These are phyloP conservation scores for Drosophila testacea DNA, from an alignment of 2,888 invertebrate species.

Conservation along the genomic window DNA sequence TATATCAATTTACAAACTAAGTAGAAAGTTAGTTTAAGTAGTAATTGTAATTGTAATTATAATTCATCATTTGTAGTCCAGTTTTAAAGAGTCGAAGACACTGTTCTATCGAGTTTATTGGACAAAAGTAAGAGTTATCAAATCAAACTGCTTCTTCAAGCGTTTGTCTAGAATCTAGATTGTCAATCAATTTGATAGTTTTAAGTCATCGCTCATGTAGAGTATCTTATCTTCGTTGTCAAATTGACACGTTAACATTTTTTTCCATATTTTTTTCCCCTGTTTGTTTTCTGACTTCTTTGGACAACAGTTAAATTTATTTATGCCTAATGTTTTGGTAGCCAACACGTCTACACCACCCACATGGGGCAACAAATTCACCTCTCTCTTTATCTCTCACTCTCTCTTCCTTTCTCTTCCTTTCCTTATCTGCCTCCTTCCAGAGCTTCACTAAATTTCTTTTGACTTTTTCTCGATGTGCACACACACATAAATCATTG, in stretches of 20 bases:
- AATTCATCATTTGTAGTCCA: neutral
- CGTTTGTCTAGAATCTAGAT: slow-evolving; percentile 1
- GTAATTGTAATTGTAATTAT: neutral
- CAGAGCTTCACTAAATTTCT: slow-evolving; percentile 18
- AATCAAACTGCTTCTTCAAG: neutral
- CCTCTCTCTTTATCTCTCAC: neutral
- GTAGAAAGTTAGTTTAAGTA: too few species aligned
- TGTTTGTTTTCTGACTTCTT: slow-evolving; percentile 22
- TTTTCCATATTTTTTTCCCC: slow-evolving; percentile 4
- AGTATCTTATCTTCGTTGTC: slow-evolving; percentile 49
- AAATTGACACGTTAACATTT: slow-evolving; percentile 3
- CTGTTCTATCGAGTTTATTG: too few species aligned
- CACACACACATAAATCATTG: slow-evolving; percentile 68
- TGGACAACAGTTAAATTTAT: slow-evolving; percentile 67
- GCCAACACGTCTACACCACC: slow-evolving; percentile 46
- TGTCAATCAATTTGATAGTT: slow-evolving; percentile 20
- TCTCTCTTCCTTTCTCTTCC: neutral
- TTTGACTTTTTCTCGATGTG: slow-evolving; percentile 38
- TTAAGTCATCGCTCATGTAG: slow-evolving; percentile 23
- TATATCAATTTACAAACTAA: too few species aligned
- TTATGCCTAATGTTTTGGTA: slow-evolving; percentile 62
- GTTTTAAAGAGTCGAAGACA: neutral
- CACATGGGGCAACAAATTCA: neutral
- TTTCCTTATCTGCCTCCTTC: slow-evolving; percentile 3
- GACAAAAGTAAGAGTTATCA: too few species aligned